Percentiles rank a stretch among this genome's conserved stretches.
phyloP scores from a whole-genome alignment of 2,888 invertebrate species.

The Adineta ricciae region DNA sequence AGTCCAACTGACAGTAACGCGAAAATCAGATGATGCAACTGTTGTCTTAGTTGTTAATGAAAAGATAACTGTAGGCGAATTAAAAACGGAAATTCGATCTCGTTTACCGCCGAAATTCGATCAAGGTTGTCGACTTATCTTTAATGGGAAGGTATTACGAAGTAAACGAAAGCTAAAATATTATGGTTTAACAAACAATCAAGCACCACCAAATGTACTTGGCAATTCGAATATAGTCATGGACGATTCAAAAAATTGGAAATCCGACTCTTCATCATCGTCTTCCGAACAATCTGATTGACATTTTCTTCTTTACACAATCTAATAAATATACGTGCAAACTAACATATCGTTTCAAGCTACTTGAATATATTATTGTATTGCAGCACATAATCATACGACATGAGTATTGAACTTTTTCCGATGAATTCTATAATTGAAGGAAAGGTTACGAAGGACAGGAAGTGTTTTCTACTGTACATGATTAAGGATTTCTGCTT shows the following conservation, averaged over 20 bases:
- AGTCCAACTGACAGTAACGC: not conserved
- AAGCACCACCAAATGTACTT: not conserved
- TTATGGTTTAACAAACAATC: slow-evolving; percentile 27
- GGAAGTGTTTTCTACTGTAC: too few species aligned
- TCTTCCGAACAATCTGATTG: not conserved
- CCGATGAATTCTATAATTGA: too few species aligned
- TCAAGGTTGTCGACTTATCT: slow-evolving; percentile 24
- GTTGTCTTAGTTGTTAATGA: not conserved
- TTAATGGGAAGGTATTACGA: slow-evolving; percentile 27
- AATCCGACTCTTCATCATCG: slow-evolving; percentile 24
- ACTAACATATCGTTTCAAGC: too few species aligned
- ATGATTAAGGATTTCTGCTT: too few species aligned
- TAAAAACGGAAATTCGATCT: slow-evolving; percentile 20
- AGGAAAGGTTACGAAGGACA: too few species aligned
- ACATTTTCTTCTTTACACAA: not conserved
- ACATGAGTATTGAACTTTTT: too few species aligned
- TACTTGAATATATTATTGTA: too few species aligned
- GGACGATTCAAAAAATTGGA: slow-evolving; percentile 31
- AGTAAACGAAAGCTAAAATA: slow-evolving; percentile 22
- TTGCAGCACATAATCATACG: too few species aligned
- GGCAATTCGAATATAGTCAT: slow-evolving; percentile 18
- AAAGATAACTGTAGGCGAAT: not conserved
- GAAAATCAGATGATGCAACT: not conserved
- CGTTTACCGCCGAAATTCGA: slow-evolving; percentile 11
- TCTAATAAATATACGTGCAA: not conserved